Evolutionary conservation across 1,140 invertebrate genomes (phyloP).

Genomic region (Teleopsis dalmanni): DNA sequence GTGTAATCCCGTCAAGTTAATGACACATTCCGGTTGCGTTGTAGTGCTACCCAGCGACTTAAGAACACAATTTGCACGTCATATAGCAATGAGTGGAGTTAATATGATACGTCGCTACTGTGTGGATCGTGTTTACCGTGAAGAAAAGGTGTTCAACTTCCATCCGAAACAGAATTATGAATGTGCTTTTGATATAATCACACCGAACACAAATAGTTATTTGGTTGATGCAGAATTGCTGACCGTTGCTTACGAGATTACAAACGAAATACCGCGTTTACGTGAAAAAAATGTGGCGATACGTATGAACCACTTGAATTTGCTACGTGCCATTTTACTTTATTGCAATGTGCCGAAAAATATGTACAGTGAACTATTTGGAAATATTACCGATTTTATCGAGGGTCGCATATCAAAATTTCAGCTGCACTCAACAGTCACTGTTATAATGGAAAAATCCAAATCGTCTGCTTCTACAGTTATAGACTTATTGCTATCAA

Average conservation of each 20-base stretch:
- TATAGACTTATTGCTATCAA: conserved; percentile 63
- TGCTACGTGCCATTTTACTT: conserved; percentile 70
- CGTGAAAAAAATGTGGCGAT: conserved; percentile 64
- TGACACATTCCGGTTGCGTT: conserved; percentile 76
- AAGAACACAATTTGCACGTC: conserved; percentile 69
- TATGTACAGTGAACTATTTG: conserved; percentile 51
- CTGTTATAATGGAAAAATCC: conserved; percentile 58
- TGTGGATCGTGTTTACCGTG: conserved; percentile 79
- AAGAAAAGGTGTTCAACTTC: conserved; percentile 72
- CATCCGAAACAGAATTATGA: conserved; percentile 84
- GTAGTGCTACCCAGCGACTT: conserved; percentile 74
- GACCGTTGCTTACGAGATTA: conserved; percentile 67
- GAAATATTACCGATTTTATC: conserved; percentile 28
- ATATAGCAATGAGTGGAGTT: conserved; percentile 73
- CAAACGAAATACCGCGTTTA: conserved; percentile 61
- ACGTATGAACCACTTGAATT: conserved; percentile 72
- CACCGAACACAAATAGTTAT: conserved; percentile 58
- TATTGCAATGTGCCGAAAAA: conserved; percentile 72
- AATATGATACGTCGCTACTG: conserved; percentile 73
- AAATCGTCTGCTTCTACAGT: conserved; percentile 62
- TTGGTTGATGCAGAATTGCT: conserved; percentile 81
- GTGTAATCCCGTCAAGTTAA: conserved; percentile 58
- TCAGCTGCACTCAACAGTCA: conserved; percentile 64
- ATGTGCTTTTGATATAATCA: conserved; percentile 90
- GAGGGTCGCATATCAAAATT: conserved; percentile 59